Base-by-base conservation (phyloP, 2,113 vertebrate genomes). In the Dissostichus mawsoni region DNA sequence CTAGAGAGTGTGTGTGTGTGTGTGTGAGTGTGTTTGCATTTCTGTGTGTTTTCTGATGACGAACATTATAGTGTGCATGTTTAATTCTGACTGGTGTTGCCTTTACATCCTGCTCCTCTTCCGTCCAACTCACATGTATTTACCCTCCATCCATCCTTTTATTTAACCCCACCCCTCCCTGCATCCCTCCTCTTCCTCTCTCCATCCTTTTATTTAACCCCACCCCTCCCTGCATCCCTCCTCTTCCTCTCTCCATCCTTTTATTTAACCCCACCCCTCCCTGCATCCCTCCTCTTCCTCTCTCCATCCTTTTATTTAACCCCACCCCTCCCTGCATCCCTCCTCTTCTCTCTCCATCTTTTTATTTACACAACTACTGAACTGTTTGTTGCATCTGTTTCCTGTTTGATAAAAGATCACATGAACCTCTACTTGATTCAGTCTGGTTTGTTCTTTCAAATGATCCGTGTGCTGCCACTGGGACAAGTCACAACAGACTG, bases 391-490 rank as follows among this genome's bases (percentile, higher is more conserved):
- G 63, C 65, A 63, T 80, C 58, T 9, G 11, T 70, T 73, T 82
- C 71, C 67, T 81, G 82, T 71, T 65, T 67, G 82, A 82, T 78
- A 87, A 80, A 87, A 74, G 25, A 83, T 77, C 68, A 81, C 71
- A 13, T 62, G 58, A 67, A 25, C 77, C 71, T 69, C 57, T 58
- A 8, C 76, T 62, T 74, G 78, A 82, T 82, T 88, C 78, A 69
- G 79, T 81, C 87, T 81, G 79, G 59, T 87, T 82, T 88, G 76
- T 87, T 82, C 79, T 80, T 69, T 82, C 36, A 20, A 16, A 65
- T 78, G 45, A 72, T 58, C 45, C 8, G 36, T 8, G 62, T 69
- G 58, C 44, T 62, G 80, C 87, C 78, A 3, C 66, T 47, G 58
- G 74, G 80, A 74, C 82, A 41, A 80, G 41, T 69, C 68, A 0